Base-by-base conservation (phyloP, 2,888 invertebrate species). In the Petrolisthes manimaculis region DNA sequence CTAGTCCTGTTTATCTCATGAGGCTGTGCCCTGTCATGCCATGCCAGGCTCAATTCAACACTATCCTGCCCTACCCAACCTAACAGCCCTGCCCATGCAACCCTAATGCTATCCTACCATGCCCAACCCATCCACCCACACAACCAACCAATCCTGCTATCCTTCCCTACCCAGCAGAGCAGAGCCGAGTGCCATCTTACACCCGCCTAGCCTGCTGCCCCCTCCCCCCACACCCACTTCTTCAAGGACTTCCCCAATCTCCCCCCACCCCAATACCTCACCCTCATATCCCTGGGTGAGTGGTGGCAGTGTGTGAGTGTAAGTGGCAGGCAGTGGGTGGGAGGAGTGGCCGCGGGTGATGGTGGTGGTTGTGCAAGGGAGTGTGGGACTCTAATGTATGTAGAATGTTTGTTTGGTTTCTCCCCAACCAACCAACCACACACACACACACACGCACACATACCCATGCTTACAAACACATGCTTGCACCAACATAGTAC, bases 291-390 rank as follows among this genome's bases (percentile, higher is more conserved):
- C 24, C 21, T 74, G 74, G n/a, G 55, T 79, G 79, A n/a, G 79
- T 79, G 79, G 55, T 51, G 79, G 53, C 54, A 54, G 79, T 79
- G 79, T 51, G 79, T 53, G 6, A 2, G 4, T 79, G 79, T 74
- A 6, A 6, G 8, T 74, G 74, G 9, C 21, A 54, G 79, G 24
- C 24, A 37, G 37, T n/a, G 77, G 14, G 21, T 5, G 21, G 21
- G 24, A 5, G 53, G 5, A 54, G 79, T 51, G 79, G 53, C 21
- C 24, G 71, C 24, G 71, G 53, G 54, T 79, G 12, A 14, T 5
- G 18, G 79, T 79, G 79, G 14, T 79, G 79, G 8, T 53, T 53
- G 79, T 53, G 79, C 54, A 18, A 53, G 79, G 9, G 79, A 54
- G 79, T 14, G 79, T 71, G 71, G 8, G 71, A 5, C 21, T 71